phyloP scores from a whole-genome alignment of 2,888 invertebrate genomes.

The Pecten maximus region DNA sequence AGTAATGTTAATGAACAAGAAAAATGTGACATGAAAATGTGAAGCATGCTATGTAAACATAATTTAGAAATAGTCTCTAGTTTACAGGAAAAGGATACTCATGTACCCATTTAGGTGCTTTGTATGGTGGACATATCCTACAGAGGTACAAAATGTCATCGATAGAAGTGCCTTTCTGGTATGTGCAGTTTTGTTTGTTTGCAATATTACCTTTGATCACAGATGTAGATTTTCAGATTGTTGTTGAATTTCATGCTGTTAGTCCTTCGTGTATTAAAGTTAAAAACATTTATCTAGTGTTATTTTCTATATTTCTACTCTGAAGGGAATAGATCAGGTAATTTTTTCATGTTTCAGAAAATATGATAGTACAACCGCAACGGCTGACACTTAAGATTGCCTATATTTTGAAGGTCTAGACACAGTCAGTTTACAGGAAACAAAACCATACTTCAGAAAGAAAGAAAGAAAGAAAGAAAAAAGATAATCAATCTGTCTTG shows the following conservation, averaged over 20 bases:
- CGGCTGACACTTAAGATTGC: no score
- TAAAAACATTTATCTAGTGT: neutral
- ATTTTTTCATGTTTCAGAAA: no score
- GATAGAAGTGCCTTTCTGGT: slow-evolving; percentile 8
- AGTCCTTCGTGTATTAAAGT: slow-evolving; percentile 31
- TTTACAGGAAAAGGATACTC: neutral
- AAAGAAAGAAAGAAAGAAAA: no score
- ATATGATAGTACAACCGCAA: no score
- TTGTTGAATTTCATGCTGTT: slow-evolving; percentile 13
- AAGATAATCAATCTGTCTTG: no score
- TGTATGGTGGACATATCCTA: neutral
- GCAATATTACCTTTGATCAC: slow-evolving; percentile 22
- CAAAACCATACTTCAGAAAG: no score
- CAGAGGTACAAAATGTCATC: neutral
- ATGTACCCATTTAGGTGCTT: neutral
- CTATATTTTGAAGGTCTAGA: no score
- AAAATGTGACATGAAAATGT: no score
- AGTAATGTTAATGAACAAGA: no score
- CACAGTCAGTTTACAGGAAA: no score
- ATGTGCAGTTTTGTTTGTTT: neutral
- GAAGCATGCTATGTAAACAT: neutral
- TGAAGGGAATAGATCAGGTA: no score
- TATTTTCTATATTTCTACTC: neutral
- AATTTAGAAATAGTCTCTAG: neutral
- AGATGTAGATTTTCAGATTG: slow-evolving; percentile 20